Evolutionary conservation across 2,113 vertebrate species (phyloP).

Genomic region (Penelope pileata): DNA sequence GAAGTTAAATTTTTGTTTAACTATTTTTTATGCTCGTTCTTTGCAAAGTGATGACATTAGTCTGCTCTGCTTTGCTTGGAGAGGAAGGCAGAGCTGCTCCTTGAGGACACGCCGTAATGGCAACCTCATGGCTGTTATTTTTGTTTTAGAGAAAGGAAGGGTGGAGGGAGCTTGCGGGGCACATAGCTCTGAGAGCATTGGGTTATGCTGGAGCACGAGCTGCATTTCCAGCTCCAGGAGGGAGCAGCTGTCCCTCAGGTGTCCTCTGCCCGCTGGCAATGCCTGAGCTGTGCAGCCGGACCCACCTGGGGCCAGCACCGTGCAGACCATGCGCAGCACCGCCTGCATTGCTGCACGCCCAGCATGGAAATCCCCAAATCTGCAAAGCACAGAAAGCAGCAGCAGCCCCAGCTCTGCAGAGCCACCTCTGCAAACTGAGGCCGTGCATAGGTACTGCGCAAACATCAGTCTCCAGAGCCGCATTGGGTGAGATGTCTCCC

Average conservation of each 20-base stretch:
- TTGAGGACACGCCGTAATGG: background rate
- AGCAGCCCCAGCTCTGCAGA: conserved; percentile 7
- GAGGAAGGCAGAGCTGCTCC: background rate
- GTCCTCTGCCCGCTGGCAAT: background rate
- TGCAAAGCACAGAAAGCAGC: accelerated
- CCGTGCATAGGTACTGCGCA: background rate
- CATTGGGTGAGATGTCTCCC: background rate
- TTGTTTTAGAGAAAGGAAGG: conserved; percentile 11
- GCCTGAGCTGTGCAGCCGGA: background rate
- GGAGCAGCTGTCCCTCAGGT: background rate
- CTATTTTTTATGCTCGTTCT: conserved; percentile 16
- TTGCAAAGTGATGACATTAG: background rate
- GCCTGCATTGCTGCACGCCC: accelerated
- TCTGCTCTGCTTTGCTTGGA: background rate
- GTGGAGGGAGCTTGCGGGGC: background rate
- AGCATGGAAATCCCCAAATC: background rate
- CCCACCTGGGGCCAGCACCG: background rate
- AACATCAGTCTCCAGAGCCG: background rate
- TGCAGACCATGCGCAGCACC: background rate
- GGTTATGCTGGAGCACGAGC: accelerated
- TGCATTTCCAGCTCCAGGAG: background rate
- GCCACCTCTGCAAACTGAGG: background rate
- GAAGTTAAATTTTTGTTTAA: background rate
- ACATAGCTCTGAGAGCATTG: background rate
- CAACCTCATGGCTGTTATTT: conserved; percentile 11